Percentiles rank a stretch among this genome's conserved stretches.
Evolutionary conservation across 2,797 vertebrate species (phyloP).

Genomic region (Scolopax bukidnonensis): DNA sequence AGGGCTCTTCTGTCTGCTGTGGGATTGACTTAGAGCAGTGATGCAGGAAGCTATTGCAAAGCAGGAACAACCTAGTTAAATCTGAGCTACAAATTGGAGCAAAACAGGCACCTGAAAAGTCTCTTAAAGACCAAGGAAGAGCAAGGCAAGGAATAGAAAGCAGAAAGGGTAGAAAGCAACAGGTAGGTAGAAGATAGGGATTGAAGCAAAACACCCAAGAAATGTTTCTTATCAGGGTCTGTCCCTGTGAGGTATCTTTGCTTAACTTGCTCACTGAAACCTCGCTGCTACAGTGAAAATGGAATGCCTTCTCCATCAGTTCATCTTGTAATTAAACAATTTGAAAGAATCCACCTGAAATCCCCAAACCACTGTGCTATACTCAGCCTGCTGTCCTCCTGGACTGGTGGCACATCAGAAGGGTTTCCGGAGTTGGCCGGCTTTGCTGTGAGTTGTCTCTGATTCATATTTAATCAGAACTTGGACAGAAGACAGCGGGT

Average conservation of each 20-base stretch:
- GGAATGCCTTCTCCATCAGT: background rate
- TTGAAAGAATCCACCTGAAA: background rate
- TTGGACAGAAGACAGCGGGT: background rate
- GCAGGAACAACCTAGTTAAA: background rate
- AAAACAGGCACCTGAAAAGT: background rate
- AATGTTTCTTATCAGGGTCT: background rate
- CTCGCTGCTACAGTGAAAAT: background rate
- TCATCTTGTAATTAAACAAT: background rate
- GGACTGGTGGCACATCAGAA: background rate
- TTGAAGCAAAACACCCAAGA: background rate
- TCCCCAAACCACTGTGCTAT: background rate
- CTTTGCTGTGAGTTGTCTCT: background rate
- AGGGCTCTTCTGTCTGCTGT: background rate
- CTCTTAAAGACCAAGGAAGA: background rate
- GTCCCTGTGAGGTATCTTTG: background rate
- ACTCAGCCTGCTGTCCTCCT: background rate
- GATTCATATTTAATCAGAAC: background rate
- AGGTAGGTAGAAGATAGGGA: background rate
- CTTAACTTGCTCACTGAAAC: background rate
- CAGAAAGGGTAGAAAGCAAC: background rate
- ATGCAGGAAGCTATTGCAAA: background rate
- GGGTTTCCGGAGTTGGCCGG: background rate
- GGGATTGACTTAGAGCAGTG: background rate
- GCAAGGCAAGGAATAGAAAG: background rate
- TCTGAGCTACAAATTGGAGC: background rate